Base-by-base conservation (phyloP, 2,888 invertebrate genomes). In the Troides oblongomaculatus region DNA sequence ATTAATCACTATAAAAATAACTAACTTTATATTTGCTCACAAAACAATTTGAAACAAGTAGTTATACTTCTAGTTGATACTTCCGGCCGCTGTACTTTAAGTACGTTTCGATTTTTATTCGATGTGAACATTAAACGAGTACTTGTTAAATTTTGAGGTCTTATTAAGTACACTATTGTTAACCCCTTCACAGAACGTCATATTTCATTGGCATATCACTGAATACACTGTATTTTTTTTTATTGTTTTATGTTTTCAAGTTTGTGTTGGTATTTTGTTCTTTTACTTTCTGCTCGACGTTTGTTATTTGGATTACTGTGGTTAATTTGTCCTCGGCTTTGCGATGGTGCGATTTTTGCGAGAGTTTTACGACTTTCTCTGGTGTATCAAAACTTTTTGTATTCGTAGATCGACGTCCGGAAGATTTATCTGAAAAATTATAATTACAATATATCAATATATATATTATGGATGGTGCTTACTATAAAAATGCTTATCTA, bases 351-450 rank as follows among this genome's bases (percentile, higher is more conserved):
- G 60, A 56, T 18, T 57, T 57, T 56, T 64, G 56, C 25, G 21
- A 17, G 4, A 46, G 2, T 17, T 46, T 53, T 3, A 39, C 36
- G 3, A n/a, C 17, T 57, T 62, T 65, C 2, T 72, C 73, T 53
- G 66, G 56, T 30, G 23, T 36, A 50, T 67, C 71, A 14, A 60
- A 30, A 21, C 46, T 46, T 64, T 59, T 72, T 58, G 50, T 58
- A 63, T 57, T 73, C 30, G 63, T 60, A 7, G 70, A 66, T 14
- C 68, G 70, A 21, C 64, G 67, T 21, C 66, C 68, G 14, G 63
- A 39, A 50, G 71, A 73, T 65, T 69, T 69, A 53, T 71, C 73
- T 73, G 69, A 17, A 69, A 69, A 30, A n/a, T 14, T 12, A n/a
- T 12, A n/a, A 53, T 53, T 53, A n/a, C 5, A 12, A 53, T 53